Percentiles rank a stretch among this genome's conserved stretches.
Evolutionary conservation across 2,113 vertebrate genomes (phyloP).

Genomic region (Porphyrio hochstetteri): DNA sequence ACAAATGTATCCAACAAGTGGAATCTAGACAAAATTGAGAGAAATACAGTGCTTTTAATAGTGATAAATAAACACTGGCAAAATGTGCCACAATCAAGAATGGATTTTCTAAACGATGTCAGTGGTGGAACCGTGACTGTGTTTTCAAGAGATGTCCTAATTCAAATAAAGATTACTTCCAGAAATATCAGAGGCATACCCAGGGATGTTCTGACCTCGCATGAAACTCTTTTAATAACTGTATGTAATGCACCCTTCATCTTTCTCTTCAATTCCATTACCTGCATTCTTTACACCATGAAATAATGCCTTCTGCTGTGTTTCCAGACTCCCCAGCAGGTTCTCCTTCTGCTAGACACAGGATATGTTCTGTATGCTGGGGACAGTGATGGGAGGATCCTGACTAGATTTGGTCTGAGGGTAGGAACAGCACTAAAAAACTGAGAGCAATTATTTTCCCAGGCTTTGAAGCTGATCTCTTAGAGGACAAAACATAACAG

Average conservation of each 20-base stretch:
- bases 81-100: neutral
- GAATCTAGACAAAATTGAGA: neutral
- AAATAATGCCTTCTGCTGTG: neutral
- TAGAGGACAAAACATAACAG: neutral
- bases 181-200: neutral
- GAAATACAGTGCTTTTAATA: neutral
- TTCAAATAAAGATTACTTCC: neutral
- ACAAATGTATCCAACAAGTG: neutral
- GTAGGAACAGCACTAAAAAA: neutral
- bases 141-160: neutral
- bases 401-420: neutral
- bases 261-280: neutral
- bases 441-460: neutral
- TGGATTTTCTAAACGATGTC: accelerated
- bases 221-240: neutral
- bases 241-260: accelerated
- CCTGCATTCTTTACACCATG: neutral
- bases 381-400: neutral
- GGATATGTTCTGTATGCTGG: neutral
- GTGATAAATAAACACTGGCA: neutral
- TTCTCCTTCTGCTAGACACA: neutral
- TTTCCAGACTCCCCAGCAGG: neutral
- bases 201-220: neutral
- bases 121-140: neutral
- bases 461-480: neutral